Conservation (phyloP, 2,888 invertebrate genomes). For the Acrocera orbiculus region DNA sequence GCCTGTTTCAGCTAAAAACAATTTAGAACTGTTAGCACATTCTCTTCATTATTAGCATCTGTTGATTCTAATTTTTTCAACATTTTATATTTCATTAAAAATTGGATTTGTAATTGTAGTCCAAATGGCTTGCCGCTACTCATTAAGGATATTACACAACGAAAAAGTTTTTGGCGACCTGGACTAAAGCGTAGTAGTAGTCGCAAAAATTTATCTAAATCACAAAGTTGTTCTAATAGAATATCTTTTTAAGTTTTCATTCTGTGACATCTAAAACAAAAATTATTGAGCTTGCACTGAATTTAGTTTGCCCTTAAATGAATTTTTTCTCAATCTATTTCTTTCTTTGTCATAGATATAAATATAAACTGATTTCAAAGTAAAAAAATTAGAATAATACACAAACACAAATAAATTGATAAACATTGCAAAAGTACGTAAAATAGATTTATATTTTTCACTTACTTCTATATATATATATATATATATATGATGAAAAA, state of each 20-base stretch:
- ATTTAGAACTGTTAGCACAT: slow-evolving; percentile 36
- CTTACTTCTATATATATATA: too few species aligned
- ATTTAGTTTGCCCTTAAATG: too few species aligned
- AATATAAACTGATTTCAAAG: too few species aligned
- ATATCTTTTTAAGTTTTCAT: slow-evolving; percentile 21
- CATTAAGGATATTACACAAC: slow-evolving; percentile 22
- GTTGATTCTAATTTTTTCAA: slow-evolving; percentile 12
- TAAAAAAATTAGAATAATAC: too few species aligned
- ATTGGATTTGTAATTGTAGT: slow-evolving; percentile 20
- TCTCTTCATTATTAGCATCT: slow-evolving; percentile 16
- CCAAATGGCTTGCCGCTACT: slow-evolving; percentile 22
- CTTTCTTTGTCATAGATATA: too few species aligned
- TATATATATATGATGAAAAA: too few species aligned
- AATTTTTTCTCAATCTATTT: too few species aligned
- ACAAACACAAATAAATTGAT: too few species aligned
- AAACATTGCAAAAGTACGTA: too few species aligned
- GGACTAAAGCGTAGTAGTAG: slow-evolving; percentile 23
- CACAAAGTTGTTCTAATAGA: slow-evolving; percentile 24
- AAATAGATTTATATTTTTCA: too few species aligned
- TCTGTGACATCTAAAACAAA: slow-evolving; percentile 22
- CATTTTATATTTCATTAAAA: slow-evolving; percentile 16
- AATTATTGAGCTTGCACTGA: too few species aligned
- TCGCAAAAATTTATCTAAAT: slow-evolving; percentile 24
- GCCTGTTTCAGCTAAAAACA: slow-evolving; percentile 75
- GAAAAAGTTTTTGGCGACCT: slow-evolving; percentile 26